Evolutionary conservation across 2,113 vertebrate species (phyloP).

Genomic region (Phyllostomus hastatus): DNA sequence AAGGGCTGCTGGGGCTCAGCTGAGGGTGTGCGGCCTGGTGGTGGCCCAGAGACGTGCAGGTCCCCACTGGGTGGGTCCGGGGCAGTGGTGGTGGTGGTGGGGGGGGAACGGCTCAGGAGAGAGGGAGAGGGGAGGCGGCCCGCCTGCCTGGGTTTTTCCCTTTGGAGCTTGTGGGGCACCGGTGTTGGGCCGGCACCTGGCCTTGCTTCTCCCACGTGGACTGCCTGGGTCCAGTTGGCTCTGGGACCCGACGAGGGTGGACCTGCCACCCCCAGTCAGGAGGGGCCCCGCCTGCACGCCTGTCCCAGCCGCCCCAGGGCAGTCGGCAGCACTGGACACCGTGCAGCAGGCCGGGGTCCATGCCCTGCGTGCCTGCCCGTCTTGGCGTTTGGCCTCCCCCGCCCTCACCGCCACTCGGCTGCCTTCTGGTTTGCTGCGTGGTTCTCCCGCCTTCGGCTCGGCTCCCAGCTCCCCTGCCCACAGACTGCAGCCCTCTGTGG

Average conservation of each 20-base stretch:
- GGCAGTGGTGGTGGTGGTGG: not conserved
- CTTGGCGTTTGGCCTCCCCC: not conserved
- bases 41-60: not conserved
- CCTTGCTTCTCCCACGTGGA: not conserved
- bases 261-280: not conserved
- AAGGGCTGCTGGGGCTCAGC: not conserved
- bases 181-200: not conserved
- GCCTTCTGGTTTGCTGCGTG: not conserved
- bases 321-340: not conserved
- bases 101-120: not conserved
- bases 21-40: not conserved
- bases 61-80: accelerated
- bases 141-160: accelerated
- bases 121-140: too few species aligned
- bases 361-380: not conserved
- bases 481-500: not conserved
- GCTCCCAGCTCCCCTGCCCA: not conserved
- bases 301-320: not conserved
- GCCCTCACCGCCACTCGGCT: not conserved
- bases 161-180: not conserved
- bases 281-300: not conserved
- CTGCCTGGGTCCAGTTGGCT: not conserved
- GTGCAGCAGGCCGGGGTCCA: too few species aligned
- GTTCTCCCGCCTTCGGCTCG: not conserved
- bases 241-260: not conserved